Percentiles rank a stretch among this genome's conserved stretches.
Evolutionary conservation across 2,113 vertebrate species (phyloP).

Genomic region (Rhombomys opimus): DNA sequence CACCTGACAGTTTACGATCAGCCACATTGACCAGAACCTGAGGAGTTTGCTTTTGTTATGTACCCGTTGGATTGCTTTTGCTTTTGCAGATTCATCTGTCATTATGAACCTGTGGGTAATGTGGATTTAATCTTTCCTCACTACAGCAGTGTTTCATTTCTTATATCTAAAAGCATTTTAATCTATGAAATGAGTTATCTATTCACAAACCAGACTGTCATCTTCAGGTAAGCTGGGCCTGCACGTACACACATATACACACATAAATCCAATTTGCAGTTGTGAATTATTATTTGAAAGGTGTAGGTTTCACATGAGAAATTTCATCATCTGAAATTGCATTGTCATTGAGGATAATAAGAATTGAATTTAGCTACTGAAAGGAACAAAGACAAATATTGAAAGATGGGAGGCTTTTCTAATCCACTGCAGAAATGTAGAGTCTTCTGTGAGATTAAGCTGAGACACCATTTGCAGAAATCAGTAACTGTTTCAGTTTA

Average conservation of each 20-base stretch:
- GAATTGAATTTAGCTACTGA: constrained; percentile 78
- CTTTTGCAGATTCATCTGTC: constrained; percentile 7
- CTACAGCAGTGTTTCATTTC: constrained; percentile 4
- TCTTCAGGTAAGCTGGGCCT: constrained; percentile 37
- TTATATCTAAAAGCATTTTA: constrained; percentile 56
- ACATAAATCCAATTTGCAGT: constrained; percentile 72
- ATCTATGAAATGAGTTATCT: constrained; percentile 57
- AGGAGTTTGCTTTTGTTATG: neutral
- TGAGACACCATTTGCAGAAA: constrained; percentile 79
- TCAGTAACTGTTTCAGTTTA: constrained; percentile 82
- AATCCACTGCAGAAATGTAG: constrained; percentile 65
- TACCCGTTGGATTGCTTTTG: neutral
- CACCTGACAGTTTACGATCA: neutral
- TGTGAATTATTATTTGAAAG: constrained; percentile 79
- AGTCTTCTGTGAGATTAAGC: constrained; percentile 71
- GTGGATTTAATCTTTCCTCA: constrained; percentile 34
- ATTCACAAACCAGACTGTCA: constrained; percentile 68
- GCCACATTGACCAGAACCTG: neutral
- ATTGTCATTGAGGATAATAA: constrained; percentile 76
- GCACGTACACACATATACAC: neutral
- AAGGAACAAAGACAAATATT: constrained; percentile 72
- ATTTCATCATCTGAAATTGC: constrained; percentile 72
- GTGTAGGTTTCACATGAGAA: constrained; percentile 66
- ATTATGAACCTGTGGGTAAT: constrained; percentile 28
- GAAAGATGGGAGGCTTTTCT: constrained; percentile 72